Evolutionary conservation across 2,113 vertebrate genomes (phyloP), one percentile per base, ranked within the genome.

Genomic region (Catharus minimus): DNA sequence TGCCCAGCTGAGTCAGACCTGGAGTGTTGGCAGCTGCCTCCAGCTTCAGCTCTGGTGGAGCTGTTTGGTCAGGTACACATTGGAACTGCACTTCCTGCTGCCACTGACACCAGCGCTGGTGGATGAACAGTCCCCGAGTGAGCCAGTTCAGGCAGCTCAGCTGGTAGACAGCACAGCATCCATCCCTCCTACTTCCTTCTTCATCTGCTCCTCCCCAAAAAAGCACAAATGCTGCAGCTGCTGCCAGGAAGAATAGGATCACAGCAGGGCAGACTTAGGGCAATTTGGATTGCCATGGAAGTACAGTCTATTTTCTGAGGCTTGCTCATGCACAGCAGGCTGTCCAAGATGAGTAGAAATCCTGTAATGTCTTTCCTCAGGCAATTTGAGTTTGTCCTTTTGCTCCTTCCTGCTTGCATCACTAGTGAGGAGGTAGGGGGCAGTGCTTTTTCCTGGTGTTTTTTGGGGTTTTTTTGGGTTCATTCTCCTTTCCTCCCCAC

Each of bases 401-500:
- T 64, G 41, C 10, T 89, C 18, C 30, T 86, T n/a, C 49, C 11
- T 81, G 16, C 47, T 78, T 78, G n/a, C n/a, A 16, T 80, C 66
- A 43, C 13, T 11, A 36, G 4, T 57, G 22, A 23, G 27, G 15
- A 18, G 6, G 16, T 50, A 10, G 7, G 7, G 5, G 15, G 0
- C 13, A 26, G 16, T 69, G 38, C 9, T 33, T 74, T 71, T 67
- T 74, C 36, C 49, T 44, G 26, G 17, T 47, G 24, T 2, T 60
- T 47, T 47, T 47, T 47, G 12, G 15, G 10, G 0, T 26, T 33
- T 4, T 38, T 32, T 24, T 11, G n/a, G 53, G 52, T 33, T 52
- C 33, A 17, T 47, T 18, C 2, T 2, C 3, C 3, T 8, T 15
- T 15, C 10, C 15, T 4, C 1, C 1, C 0, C 3, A 23, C 27